Evolutionary conservation across 1,140 invertebrate genomes (phyloP).

Genomic region (Nymphalis io): DNA sequence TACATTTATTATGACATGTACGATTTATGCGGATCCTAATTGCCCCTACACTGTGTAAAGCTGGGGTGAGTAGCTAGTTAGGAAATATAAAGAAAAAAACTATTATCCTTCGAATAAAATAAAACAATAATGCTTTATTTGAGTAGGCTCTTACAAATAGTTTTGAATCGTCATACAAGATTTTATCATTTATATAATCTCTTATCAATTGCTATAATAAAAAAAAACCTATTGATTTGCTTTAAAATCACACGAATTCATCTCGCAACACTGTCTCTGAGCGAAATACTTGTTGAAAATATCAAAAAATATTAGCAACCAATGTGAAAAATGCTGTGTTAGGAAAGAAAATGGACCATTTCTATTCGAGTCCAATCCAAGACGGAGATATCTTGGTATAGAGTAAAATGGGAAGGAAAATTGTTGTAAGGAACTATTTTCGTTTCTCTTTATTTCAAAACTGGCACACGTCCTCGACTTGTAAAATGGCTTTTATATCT

Average conservation of each 20-base stretch:
- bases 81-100: too few relatives aligned
- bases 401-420: conserved; percentile 30
- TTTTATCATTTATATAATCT: too few relatives aligned
- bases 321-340: conserved; percentile 41
- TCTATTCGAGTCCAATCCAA: conserved; percentile 54
- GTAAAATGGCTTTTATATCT: conserved; percentile 1
- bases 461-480: conserved; percentile 5
- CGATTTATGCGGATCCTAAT: too few relatives aligned
- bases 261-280: neutral
- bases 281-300: conserved; percentile 4
- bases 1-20: too few relatives aligned
- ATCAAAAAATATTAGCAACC: conserved; percentile 34
- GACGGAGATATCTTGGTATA: conserved; percentile 30
- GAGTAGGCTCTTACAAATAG: too few relatives aligned
- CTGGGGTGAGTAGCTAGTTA: too few relatives aligned
- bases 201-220: neutral
- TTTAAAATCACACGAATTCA: neutral
- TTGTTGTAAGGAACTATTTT: conserved; percentile 21
- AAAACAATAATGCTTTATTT: too few relatives aligned
- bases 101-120: too few relatives aligned
- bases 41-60: too few relatives aligned
- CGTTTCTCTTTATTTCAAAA: conserved; percentile 22
- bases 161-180: too few relatives aligned
- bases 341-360: conserved; percentile 54
- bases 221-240: neutral